Evolutionary conservation across 1,140 invertebrate genomes (phyloP).

Genomic region (Calephelis virginiensis): DNA sequence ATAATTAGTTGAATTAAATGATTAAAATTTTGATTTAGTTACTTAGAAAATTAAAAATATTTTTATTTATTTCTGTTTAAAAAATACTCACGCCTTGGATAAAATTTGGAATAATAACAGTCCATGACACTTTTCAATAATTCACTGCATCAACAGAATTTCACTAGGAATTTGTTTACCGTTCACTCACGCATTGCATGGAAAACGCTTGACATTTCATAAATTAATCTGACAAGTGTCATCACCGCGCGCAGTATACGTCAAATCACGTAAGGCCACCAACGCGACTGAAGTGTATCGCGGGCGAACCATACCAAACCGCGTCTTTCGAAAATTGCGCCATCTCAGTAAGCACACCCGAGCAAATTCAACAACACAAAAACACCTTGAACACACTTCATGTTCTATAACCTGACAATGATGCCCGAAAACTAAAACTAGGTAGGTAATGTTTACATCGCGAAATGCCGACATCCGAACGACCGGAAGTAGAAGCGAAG

Average conservation of each 20-base stretch:
- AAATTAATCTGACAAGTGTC: slow-evolving; percentile 75
- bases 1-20: too few relatives aligned
- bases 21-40: neutral
- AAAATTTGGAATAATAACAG: slow-evolving; percentile 78
- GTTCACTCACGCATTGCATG: slow-evolving; percentile 71
- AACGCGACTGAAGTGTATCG: slow-evolving; percentile 77
- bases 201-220: slow-evolving; percentile 75
- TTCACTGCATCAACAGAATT: slow-evolving; percentile 70
- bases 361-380: slow-evolving; percentile 76
- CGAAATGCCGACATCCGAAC: slow-evolving; percentile 77
- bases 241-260: slow-evolving; percentile 74
- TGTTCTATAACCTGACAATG: slow-evolving; percentile 62
- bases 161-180: slow-evolving; percentile 71
- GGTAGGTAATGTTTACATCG: slow-evolving; percentile 78
- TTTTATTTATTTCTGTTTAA: slow-evolving; percentile 27
- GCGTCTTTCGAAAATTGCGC: slow-evolving; percentile 79
- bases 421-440: slow-evolving; percentile 69
- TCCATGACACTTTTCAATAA: slow-evolving; percentile 70
- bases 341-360: slow-evolving; percentile 76
- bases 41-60: neutral
- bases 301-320: slow-evolving; percentile 75
- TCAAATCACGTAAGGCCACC: slow-evolving; percentile 76
- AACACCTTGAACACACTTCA: slow-evolving; percentile 75
- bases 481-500: slow-evolving; percentile 80
- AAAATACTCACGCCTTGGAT: slow-evolving; percentile 76